These are phyloP conservation scores for Monarcha castaneiventris DNA, from an alignment of 2,113 vertebrate species.

Conservation along the genomic window DNA sequence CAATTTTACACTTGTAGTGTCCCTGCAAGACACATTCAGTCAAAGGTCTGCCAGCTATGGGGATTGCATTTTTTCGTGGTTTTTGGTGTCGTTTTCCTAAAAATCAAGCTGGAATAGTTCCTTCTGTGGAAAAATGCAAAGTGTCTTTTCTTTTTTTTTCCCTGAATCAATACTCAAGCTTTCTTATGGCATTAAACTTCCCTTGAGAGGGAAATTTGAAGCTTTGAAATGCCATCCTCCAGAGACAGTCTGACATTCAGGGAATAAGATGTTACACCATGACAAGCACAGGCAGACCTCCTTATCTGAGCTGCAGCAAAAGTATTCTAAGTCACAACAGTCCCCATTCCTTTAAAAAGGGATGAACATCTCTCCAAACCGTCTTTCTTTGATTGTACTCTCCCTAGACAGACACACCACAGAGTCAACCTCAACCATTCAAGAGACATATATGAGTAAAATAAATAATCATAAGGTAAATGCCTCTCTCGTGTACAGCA, in stretches of 20 bases:
- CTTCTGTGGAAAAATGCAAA: background rate
- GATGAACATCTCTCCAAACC: background rate
- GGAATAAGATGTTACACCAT: background rate
- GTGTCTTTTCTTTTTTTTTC: background rate
- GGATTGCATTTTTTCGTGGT: background rate
- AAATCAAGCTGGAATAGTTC: background rate
- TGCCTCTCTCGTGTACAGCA: background rate
- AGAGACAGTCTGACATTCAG: background rate
- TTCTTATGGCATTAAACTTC: background rate
- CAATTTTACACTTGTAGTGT: background rate
- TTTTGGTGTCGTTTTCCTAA: background rate
- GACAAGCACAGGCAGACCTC: background rate
- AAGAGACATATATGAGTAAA: background rate
- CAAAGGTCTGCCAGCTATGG: background rate
- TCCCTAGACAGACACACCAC: background rate
- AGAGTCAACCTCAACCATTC: background rate
- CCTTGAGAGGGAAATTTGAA: background rate
- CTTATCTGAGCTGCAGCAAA: background rate
- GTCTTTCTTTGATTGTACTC: background rate
- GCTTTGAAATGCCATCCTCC: background rate
- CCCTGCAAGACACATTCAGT: background rate
- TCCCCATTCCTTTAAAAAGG: background rate
- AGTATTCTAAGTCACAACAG: background rate
- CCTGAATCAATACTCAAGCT: background rate
- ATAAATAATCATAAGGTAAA: background rate